Percentiles rank a stretch among this genome's conserved stretches.
Evolutionary conservation across 2,888 invertebrate species (phyloP).

Genomic region (Ptychoptera albimana): DNA sequence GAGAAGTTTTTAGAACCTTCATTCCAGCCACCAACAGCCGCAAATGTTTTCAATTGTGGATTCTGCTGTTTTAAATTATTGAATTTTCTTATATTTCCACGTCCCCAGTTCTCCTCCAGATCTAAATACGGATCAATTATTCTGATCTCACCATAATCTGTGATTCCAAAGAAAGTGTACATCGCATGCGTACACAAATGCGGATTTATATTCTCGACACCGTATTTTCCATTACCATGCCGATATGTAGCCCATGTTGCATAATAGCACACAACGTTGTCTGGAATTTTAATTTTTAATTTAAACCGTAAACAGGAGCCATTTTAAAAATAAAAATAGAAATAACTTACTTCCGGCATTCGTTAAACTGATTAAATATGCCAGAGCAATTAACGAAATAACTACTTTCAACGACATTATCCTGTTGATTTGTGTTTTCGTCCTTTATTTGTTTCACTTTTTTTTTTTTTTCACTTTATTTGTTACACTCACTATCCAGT

Average conservation of each 20-base stretch:
- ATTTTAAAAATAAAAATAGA: too few relatives aligned
- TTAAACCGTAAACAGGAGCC: too few relatives aligned
- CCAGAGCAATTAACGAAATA: too few relatives aligned
- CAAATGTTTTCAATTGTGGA: slow-evolving; percentile 27
- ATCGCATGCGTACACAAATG: slow-evolving; percentile 57
- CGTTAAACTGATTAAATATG: too few relatives aligned
- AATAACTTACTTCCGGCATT: too few relatives aligned
- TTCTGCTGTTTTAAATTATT: slow-evolving; percentile 26
- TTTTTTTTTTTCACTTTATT: too few relatives aligned
- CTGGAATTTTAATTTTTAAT: slow-evolving; percentile 25
- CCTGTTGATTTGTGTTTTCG: too few relatives aligned
- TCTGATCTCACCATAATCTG: slow-evolving; percentile 33
- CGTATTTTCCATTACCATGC: slow-evolving; percentile 43
- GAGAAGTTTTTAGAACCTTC: slow-evolving; percentile 37
- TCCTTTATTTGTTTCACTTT: too few relatives aligned
- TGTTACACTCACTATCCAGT: too few relatives aligned
- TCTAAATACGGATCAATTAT: slow-evolving; percentile 47
- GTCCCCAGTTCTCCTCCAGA: slow-evolving; percentile 41
- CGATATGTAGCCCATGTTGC: slow-evolving; percentile 65
- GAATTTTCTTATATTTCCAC: slow-evolving; percentile 31
- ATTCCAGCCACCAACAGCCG: slow-evolving; percentile 33
- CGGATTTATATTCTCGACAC: slow-evolving; percentile 47
- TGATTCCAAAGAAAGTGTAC: slow-evolving; percentile 56
- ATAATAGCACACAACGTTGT: slow-evolving; percentile 54
- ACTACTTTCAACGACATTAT: too few relatives aligned